Base-by-base conservation (phyloP, 2,888 invertebrate genomes). In the Lagria hirta region DNA sequence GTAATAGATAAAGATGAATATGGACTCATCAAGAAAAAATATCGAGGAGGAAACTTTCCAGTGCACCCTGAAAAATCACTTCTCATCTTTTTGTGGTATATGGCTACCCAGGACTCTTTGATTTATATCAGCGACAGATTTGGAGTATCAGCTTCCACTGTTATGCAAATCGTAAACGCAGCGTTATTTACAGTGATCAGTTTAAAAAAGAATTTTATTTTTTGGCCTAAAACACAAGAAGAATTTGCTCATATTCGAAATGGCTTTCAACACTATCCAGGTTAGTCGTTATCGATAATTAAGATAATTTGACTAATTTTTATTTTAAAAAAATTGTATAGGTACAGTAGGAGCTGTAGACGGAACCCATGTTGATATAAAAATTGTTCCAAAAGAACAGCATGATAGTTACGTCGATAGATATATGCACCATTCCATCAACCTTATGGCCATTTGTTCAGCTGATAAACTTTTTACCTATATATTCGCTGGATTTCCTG, bases 341-440 rank as follows among this genome's bases (percentile, higher is more conserved):
- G 35, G 38, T 23, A 34, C 36, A 29, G 13, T 51, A 4, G 53
- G 49, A 15, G 51, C 49, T 26, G 13, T 48, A 11, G 51, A 51
- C 37, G 51, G 50, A n/a, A 36, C 20, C 10, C 50, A 52, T 21
- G 33, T 49, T 14, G 11, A 38, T 14, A 7, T 51, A 3, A 49
- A 49, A 46, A n/a, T n/a, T n/a, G 36, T 53, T 3, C 40, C 42
- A 26, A n/a, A 11, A 4, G 24, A 16, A 3, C 52, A 54, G 17
- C 54, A 52, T 7, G 52, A 50, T 14, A 54, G 54, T 35, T 54
- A 48, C 15, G 33, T 47, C 2, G 45, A 52, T 23, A 23, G 49
- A 11, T 44, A 41, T 22, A 10, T 17, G 16, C 4, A 14, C 1
- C 51, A 54, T 30, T 54, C 51, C 2, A 51, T 54, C 10, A 51